phyloP scores from a whole-genome alignment of 2,113 vertebrate species.

The Dendropsophus ebraccatus region DNA sequence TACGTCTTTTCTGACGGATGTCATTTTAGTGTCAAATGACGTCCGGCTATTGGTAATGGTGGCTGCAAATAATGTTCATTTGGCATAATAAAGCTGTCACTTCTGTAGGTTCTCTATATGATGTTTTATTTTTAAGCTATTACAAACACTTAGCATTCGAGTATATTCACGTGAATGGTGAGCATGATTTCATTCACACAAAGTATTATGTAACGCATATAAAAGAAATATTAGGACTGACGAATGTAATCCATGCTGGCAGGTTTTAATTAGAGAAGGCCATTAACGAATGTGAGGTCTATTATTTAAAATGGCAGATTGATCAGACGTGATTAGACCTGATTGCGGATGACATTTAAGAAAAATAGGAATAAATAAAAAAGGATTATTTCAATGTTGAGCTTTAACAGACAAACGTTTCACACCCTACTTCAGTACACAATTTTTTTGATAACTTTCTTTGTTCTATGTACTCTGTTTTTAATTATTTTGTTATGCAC shows the following conservation, averaged over 20 bases:
- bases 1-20: too few species aligned
- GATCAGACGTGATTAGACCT: constrained; percentile 14
- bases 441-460: background rate
- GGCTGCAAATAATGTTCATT: too few species aligned
- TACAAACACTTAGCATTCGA: too few species aligned
- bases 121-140: too few species aligned
- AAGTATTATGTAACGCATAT: background rate
- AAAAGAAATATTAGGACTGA: constrained; percentile 34
- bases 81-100: too few species aligned
- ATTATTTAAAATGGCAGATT: constrained; percentile 37
- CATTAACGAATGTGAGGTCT: constrained; percentile 30
- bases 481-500: background rate
- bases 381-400: constrained; percentile 4
- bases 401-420: background rate
- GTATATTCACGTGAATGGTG: too few species aligned
- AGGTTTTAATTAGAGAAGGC: constrained; percentile 40
- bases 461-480: background rate
- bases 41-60: too few species aligned
- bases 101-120: too few species aligned
- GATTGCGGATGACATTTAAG: constrained; percentile 46
- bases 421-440: background rate
- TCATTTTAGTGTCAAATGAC: too few species aligned
- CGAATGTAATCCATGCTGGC: constrained; percentile 33
- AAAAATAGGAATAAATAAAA: constrained; percentile 26
- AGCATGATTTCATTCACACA: background rate